Evolutionary conservation across 1,140 invertebrate genomes (phyloP), one percentile per base, ranked within the genome.

Genomic region (Pogonomyrmex californicus): DNA sequence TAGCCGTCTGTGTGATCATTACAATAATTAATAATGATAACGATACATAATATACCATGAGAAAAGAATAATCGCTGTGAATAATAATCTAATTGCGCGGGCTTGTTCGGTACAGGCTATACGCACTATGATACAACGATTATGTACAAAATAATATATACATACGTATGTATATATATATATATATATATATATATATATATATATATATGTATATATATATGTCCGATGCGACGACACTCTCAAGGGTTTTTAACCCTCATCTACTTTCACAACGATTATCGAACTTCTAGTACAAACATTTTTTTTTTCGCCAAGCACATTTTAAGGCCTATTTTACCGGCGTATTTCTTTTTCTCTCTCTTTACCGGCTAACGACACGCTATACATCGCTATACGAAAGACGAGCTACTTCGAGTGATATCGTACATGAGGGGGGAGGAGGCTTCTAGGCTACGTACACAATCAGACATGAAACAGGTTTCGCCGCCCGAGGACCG

Each of bases 91-190:
- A 86, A 77, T 89, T 66, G 58, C 79, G 71, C 77, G 73, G n/a
- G 54, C 68, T 86, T 76, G 30, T 77, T 47, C 49, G 71, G 60
- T 87, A 89, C 60, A 66, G 60, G 56, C 73, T 85, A 51, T 33
- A 56, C 77, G 81, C 88, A 77, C 91, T 94, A 93, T 95, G 54
- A 92, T 95, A 94, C 94, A 94, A 93, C 90, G 78, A 91, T 91
- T 94, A 94, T 94, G 68, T 94, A 94, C 93, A 94, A 93, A 93
- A 93, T 88, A 92, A 92, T 92, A 91, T 71, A 89, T 86, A 63
- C 30, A 41, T 41, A 14, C 12, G 30, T 23, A 60, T 58, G 10
- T 41, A 4, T 60, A 36, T 30, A n/a, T 82, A 36, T 30, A 65
- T 33, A 73, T 12, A 58, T 75, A 63, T 70, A 41, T 41, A n/a